phyloP scores from a whole-genome alignment of 1,140 invertebrate genomes.

The Hylaeus volcanicus region DNA sequence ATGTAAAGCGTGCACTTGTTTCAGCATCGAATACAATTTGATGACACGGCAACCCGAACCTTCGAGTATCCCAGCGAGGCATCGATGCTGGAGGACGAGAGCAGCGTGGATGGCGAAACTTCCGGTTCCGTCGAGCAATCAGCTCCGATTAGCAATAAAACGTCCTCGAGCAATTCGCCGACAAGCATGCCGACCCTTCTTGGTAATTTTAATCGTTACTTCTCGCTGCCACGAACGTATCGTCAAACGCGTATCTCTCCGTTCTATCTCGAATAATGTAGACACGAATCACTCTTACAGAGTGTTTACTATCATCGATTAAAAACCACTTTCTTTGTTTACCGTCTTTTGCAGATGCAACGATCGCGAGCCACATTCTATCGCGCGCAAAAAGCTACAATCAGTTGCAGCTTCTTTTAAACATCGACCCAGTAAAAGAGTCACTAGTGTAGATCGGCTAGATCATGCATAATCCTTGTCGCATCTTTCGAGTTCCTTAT shows the following conservation, averaged over 20 bases:
- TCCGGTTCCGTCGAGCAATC: constrained; percentile 71
- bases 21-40: constrained; percentile 92
- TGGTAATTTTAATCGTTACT: constrained; percentile 66
- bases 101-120: constrained; percentile 73
- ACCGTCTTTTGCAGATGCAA: constrained; percentile 18
- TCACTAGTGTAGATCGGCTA: constrained; percentile 11
- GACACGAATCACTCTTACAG: background rate
- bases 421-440: background rate
- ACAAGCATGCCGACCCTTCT: constrained; percentile 73
- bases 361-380: background rate
- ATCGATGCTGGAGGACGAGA: constrained; percentile 86
- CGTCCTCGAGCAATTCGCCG: constrained; percentile 62
- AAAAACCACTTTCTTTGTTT: constrained; percentile 5
- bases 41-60: constrained; percentile 89
- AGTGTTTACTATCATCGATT: background rate
- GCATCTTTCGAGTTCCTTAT: background rate
- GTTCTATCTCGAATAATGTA: background rate
- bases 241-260: background rate
- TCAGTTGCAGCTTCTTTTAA: constrained; percentile 1
- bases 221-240: background rate
- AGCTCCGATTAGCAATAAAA: constrained; percentile 64
- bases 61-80: constrained; percentile 94
- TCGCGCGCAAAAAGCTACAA: constrained; percentile 3
- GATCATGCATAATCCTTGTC: background rate
- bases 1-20: constrained; percentile 54